Base-by-base conservation (phyloP, 2,888 invertebrate species). In the Tachina fera region DNA sequence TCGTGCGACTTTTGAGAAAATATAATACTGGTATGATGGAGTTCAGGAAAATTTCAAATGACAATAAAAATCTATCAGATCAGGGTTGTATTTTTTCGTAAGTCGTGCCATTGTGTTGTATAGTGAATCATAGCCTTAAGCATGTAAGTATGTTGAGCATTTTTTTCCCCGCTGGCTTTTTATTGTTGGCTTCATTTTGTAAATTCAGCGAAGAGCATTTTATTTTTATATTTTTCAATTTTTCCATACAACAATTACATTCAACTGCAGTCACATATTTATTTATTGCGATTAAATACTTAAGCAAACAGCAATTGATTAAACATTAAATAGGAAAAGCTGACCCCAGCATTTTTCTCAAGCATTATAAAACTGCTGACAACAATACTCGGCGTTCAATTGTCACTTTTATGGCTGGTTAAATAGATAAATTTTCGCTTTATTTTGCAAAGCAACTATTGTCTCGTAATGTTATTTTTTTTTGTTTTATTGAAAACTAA, bases 321-420 rank as follows among this genome's bases (percentile, higher is more conserved):
- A 13, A 13, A 45, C n/a, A 45, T 14, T n/a, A 16, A 22, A 60
- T 75, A 9, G 22, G 58, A 65, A 45, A 0, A 60, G 51, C 78
- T 78, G 51, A 67, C 31, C 67, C 14, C 22, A 75, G 60, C 60
- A 68, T 9, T n/a, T 31, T 31, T 31, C 31, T 31, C 31, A 67
- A 58, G 61, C 45, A 51, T 39, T 49, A 49, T 51, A 47, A 68
- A 75, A 70, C 41, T 75, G 75, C 68, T 75, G 68, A 75, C 75
- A 68, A 81, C 60, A 43, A 19, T 9, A n/a, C 13, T 43, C 45
- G 53, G 41, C 43, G 19, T 60, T 58, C 45, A 81, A 60, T 58
- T 56, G 75, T 22, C 75, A 76, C 16, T 77, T 71, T 60, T 60
- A 70, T 56, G 77, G 60, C 5, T 71, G 70, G 56, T 19, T 56